phyloP scores from a whole-genome alignment of 2,113 vertebrate species.

The Dryoscopus gambensis region DNA sequence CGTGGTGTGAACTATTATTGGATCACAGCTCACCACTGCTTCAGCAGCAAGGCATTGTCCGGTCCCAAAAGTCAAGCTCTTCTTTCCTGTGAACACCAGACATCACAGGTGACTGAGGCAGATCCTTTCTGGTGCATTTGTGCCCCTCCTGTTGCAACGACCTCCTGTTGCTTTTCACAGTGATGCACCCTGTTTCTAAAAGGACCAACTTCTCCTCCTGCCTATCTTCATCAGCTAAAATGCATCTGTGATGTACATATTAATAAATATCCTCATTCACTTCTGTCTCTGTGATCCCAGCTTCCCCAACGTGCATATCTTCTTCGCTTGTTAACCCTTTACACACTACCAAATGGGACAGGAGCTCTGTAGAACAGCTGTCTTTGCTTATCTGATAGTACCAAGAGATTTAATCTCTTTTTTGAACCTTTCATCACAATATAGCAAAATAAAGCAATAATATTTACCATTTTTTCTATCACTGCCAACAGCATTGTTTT shows the following conservation, averaged over 20 bases:
- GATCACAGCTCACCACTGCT: background rate
- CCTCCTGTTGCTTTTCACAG: background rate
- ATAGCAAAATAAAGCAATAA: background rate
- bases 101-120: rapidly evolving
- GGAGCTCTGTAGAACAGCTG: background rate
- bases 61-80: background rate
- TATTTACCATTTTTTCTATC: background rate
- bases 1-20: background rate
- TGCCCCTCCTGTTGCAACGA: background rate
- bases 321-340: background rate
- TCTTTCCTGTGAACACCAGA: rapidly evolving
- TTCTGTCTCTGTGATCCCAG: background rate
- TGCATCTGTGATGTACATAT: background rate
- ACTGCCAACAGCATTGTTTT: background rate
- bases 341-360: background rate
- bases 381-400: background rate
- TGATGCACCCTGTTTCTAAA: background rate
- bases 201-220: background rate
- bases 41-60: background rate
- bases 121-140: background rate
- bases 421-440: background rate
- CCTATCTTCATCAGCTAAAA: background rate
- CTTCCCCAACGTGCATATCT: background rate
- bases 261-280: background rate
- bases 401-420: background rate